Percentiles rank a stretch among this genome's conserved stretches.
Evolutionary conservation across 2,888 invertebrate genomes (phyloP).

Genomic region (Torymus texanus): DNA sequence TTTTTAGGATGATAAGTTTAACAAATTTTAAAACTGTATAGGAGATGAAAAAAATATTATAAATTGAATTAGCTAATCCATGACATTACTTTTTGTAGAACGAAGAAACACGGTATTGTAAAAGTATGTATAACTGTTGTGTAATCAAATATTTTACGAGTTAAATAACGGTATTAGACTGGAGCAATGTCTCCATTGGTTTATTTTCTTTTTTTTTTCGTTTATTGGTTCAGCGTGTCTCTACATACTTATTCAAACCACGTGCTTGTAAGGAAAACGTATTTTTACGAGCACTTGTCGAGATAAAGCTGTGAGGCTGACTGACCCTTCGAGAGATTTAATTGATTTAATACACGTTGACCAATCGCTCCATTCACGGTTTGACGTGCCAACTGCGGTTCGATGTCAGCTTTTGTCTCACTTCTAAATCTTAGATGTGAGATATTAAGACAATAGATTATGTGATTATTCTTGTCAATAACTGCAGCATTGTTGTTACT

Average conservation of each 20-base stretch:
- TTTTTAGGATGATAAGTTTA: too few relatives aligned
- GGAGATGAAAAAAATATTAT: too few relatives aligned
- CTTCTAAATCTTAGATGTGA: constrained; percentile 40
- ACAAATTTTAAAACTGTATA: too few relatives aligned
- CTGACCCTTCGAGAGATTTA: constrained; percentile 63
- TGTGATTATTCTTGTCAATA: constrained; percentile 35
- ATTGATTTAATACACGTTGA: constrained; percentile 64
- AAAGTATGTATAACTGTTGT: too few relatives aligned
- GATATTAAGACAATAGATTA: constrained; percentile 44
- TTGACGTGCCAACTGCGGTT: constrained; percentile 61
- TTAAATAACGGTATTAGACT: too few relatives aligned
- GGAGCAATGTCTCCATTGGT: too few relatives aligned
- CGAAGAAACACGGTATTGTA: too few relatives aligned
- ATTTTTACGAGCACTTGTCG: constrained; percentile 53
- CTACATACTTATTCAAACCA: background rate
- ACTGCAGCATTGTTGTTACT: constrained; percentile 8
- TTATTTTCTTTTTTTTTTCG: background rate
- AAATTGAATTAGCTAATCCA: too few relatives aligned
- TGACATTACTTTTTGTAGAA: too few relatives aligned
- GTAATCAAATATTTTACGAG: too few relatives aligned
- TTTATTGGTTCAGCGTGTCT: background rate
- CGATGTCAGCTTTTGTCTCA: constrained; percentile 61
- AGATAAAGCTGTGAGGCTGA: constrained; percentile 61
- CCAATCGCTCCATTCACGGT: constrained; percentile 60
- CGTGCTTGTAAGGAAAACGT: background rate